Evolutionary conservation across 2,113 vertebrate species (phyloP).

Genomic region (Etheostoma cragini): DNA sequence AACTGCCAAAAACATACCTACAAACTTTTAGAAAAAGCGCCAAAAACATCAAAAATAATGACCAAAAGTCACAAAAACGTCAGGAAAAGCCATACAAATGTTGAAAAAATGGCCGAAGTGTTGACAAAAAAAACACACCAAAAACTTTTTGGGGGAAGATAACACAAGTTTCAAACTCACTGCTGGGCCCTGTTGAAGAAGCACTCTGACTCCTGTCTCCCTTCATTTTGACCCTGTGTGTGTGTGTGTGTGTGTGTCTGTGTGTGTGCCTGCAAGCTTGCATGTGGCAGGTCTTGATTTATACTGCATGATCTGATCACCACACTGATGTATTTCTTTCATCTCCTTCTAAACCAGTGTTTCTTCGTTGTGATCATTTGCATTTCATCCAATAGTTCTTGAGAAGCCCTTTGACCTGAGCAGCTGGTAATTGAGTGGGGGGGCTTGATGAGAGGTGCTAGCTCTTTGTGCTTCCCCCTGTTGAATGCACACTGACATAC

Average conservation of each 20-base stretch:
- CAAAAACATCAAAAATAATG: too few relatives aligned
- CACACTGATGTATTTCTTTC: constrained; percentile 39
- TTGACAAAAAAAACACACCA: too few relatives aligned
- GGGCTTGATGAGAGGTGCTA: constrained; percentile 66
- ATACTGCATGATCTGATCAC: constrained; percentile 38
- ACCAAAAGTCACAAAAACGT: too few relatives aligned
- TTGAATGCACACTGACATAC: constrained; percentile 67
- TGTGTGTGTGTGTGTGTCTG: constrained; percentile 3
- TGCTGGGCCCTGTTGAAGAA: not conserved
- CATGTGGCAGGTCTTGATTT: constrained; percentile 38
- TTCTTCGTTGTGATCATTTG: constrained; percentile 25
- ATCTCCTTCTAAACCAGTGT: constrained; percentile 24
- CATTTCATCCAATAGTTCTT: constrained; percentile 8
- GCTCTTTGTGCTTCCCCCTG: constrained; percentile 34
- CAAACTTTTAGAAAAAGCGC: too few relatives aligned
- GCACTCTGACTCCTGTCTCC: not conserved
- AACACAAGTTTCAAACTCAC: not conserved
- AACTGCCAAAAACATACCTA: too few relatives aligned
- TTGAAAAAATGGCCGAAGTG: too few relatives aligned
- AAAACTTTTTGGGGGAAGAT: too few relatives aligned
- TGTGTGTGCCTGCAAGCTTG: constrained; percentile 28
- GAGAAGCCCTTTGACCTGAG: constrained; percentile 36
- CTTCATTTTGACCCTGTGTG: constrained; percentile 11
- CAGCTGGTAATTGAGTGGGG: constrained; percentile 64
- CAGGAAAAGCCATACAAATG: too few relatives aligned